Conservation (phyloP, 2,888 invertebrate species). For the Tridacna crocea region DNA sequence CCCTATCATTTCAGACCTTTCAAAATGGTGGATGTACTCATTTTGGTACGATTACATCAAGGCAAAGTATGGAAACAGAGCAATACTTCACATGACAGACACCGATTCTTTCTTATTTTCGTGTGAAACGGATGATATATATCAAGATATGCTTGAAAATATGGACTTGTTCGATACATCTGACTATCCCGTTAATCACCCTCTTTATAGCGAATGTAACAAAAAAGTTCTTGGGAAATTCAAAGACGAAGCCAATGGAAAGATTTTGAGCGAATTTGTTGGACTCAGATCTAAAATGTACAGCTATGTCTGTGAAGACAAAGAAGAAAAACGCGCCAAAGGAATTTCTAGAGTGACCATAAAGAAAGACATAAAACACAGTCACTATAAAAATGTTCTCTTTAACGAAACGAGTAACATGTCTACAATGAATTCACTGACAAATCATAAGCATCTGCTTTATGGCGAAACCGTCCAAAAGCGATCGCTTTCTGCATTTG, state of each 20-base stretch:
- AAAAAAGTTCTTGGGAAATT: constrained; percentile 77
- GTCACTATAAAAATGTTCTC: constrained; percentile 29
- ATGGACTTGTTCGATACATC: constrained; percentile 56
- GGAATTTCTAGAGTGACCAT: constrained; percentile 10
- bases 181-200: constrained; percentile 73
- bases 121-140: constrained; percentile 38
- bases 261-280: constrained; percentile 70
- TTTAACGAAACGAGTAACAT: constrained; percentile 14
- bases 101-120: constrained; percentile 39
- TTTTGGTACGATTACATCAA: constrained; percentile 76
- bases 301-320: constrained; percentile 18
- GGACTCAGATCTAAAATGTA: constrained; percentile 63
- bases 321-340: constrained; percentile 16
- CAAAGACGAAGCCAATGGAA: constrained; percentile 77
- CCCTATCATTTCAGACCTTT: constrained; percentile 73
- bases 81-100: constrained; percentile 52
- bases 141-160: constrained; percentile 38
- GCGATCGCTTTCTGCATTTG: constrained; percentile 31
- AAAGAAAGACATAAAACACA: constrained; percentile 15
- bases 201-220: constrained; percentile 66
- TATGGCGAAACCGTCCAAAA: constrained; percentile 29
- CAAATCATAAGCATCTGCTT: constrained; percentile 24
- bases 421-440: constrained; percentile 25
- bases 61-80: constrained; percentile 23
- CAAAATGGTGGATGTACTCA: constrained; percentile 82